phyloP scores from a whole-genome alignment of 2,797 vertebrate genomes.

The Corythornis leucogaster region DNA sequence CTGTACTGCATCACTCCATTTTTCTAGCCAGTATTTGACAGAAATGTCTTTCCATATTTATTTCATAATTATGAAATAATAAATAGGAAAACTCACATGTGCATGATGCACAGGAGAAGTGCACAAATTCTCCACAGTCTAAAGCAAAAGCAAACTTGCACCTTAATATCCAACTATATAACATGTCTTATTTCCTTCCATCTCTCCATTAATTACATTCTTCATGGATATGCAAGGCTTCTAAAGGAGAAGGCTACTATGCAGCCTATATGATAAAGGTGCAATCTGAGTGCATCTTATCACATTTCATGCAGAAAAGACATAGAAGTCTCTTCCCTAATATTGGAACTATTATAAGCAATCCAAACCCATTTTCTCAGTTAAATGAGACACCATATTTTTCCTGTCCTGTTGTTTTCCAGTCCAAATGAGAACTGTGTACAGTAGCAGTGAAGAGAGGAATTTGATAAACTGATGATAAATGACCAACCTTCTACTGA shows the following conservation, averaged over 20 bases:
- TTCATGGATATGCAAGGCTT: slow-evolving; percentile 14
- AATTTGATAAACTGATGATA: slow-evolving; percentile 31
- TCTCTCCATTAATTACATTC: slow-evolving; percentile 10
- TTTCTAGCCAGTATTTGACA: not conserved
- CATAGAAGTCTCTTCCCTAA: slow-evolving; percentile 1
- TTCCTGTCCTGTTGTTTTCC: not conserved
- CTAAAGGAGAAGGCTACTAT: not conserved
- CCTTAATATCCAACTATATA: not conserved
- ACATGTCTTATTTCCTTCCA: slow-evolving; percentile 31
- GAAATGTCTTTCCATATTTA: not conserved
- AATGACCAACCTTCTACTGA: slow-evolving; percentile 24
- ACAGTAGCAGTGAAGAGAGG: not conserved
- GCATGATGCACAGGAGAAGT: not conserved
- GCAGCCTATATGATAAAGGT: not conserved
- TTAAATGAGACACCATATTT: not conserved
- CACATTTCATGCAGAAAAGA: slow-evolving; percentile 24
- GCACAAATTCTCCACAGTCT: not conserved
- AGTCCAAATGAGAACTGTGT: not conserved
- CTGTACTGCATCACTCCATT: not conserved
- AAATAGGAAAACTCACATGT: not conserved
- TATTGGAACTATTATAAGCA: not conserved
- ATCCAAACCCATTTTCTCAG: not conserved
- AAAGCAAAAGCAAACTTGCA: not conserved
- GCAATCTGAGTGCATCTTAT: not conserved
- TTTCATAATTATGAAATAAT: not conserved